Base-by-base conservation (phyloP, 1,140 invertebrate species). In the Halesus radiatus region DNA sequence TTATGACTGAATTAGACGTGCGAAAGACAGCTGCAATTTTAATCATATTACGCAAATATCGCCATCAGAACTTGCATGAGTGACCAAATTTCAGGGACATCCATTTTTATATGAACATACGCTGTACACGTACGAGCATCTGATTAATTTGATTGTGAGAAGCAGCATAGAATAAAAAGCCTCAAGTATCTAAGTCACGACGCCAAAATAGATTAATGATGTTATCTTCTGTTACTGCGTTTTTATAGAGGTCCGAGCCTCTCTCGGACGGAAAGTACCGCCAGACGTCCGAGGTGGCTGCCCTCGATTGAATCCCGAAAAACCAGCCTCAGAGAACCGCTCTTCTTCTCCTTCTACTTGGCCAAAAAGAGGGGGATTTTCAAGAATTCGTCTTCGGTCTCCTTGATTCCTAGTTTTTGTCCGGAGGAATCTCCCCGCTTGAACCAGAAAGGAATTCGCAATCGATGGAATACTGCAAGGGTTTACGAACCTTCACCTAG, bases 261-360 rank as follows among this genome's bases (percentile, higher is more conserved):
- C 37, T 52, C 68, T 45, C 37, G 37, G 37, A 45, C 37, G 37
- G 37, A 45, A 45, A 45, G 54, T 32, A 56, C 18, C 54, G 53
- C 68, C 70, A 23, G 62, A 73, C 52, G 52, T 72, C n/a, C 50
- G 76, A 77, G 80, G 80, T 81, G 76, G 80, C 76, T 81, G 80
- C 80, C 80, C 80, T 79, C 80, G 76, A 66, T 37, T 29, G 54
- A 58, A 75, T 75, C 76, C 70, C 70, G 80, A 78, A 75, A 79
- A 81, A 78, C 76, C 80, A 76, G 80, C 68, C 75, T 70, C 10
- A 16, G 23, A 52, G n/a, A 45, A 18, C 8, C 79, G 20, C 54
- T 54, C 15, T 56, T 54, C 52, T 53, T 15, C 4, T 50, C 37
- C 8, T 18, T 8, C 22, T 0, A 5, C 26, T 23, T 23, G 56